Evolutionary conservation across 2,888 invertebrate species (phyloP), one percentile per base, ranked within the genome.

Genomic region (Melinaea marsaeus): DNA sequence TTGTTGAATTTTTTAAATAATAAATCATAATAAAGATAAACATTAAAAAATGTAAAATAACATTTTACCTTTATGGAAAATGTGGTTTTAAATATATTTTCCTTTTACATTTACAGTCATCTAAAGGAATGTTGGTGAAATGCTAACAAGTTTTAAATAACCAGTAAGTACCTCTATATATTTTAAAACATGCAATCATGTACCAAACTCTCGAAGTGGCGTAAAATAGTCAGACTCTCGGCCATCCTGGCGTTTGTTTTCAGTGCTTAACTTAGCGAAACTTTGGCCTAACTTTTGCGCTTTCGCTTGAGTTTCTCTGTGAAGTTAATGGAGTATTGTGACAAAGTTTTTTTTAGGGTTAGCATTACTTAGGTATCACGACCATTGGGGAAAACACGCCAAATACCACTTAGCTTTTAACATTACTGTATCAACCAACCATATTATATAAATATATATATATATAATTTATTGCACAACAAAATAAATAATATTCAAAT

Each of bases 201-300:
- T n/a, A 59, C 13, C 22, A 22, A 59, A 59, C 13, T 34, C n/a
- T 37, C 32, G 57, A 57, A 57, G 42, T 57, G 22, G 22, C 32
- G 60, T 62, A 55, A 65, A 62, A 13, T 62, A 60, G 22, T 32
- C 57, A 55, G 42, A 54, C 57, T 62, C 57, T 54, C 47, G 45
- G 60, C 54, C 37, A 58, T 32, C 57, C 47, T 60, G 22, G 57
- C 57, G 55, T 58, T 65, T 62, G 62, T 62, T 65, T 60, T 62
- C 62, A 57, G 32, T 60, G n/a, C 51, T 60, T 58, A 57, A 58
- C 57, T 63, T 59, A 57, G 58, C 48, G 55, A 62, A 65, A 66
- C 61, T 68, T 66, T 34, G 58, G 55, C 46, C 55, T 61, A 68
- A 66, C 65, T 67, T 69, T 67, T 57, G 62, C 66, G 60, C 66